phyloP scores from a whole-genome alignment of 2,888 invertebrate genomes.

The Byasa hedistus region DNA sequence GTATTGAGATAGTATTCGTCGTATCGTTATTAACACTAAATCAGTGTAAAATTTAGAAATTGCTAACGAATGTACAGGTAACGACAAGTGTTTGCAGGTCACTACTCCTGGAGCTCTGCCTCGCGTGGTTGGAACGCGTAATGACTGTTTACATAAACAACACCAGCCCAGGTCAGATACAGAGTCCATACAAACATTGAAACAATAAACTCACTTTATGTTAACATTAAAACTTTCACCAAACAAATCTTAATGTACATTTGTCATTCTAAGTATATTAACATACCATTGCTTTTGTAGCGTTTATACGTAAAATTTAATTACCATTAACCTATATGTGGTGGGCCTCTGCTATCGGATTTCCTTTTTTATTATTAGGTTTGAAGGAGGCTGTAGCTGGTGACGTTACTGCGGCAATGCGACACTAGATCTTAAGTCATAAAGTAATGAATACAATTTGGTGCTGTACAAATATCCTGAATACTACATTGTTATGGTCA shows the following conservation, averaged over 20 bases:
- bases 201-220: constrained; percentile 9
- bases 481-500: too few species aligned
- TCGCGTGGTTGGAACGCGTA: constrained; percentile 45
- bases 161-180: constrained; percentile 28
- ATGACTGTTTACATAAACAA: constrained; percentile 46
- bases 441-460: too few species aligned
- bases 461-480: too few species aligned
- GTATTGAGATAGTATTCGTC: too few species aligned
- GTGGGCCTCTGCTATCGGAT: too few species aligned
- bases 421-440: too few species aligned
- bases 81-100: constrained; percentile 30
- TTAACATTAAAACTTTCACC: constrained; percentile 17
- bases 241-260: constrained; percentile 5
- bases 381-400: too few species aligned
- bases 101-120: constrained; percentile 33
- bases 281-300: background rate
- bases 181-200: constrained; percentile 10
- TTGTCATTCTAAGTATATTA: constrained; percentile 9
- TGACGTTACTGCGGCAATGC: too few species aligned
- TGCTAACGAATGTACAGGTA: background rate
- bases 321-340: too few species aligned
- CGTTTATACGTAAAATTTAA: too few species aligned
- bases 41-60: background rate
- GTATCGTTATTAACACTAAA: too few species aligned
- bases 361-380: too few species aligned